Evolutionary conservation across 2,797 vertebrate genomes (phyloP), one percentile per base, ranked within the genome.

Genomic region (Helicolenus hilgendorfi): DNA sequence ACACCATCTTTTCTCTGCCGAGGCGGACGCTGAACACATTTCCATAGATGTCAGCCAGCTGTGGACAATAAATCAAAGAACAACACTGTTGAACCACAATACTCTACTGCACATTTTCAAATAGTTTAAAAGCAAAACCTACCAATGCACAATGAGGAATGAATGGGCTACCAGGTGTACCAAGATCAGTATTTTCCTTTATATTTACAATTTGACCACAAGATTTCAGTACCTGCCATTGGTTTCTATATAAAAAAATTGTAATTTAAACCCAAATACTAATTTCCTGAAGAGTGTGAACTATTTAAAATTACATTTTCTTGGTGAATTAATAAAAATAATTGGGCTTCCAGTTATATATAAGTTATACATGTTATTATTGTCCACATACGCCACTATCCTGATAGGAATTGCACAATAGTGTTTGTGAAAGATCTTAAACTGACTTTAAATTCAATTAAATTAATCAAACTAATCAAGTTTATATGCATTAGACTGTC

Each of bases 21-120:
- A 97, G 0, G 0, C 93, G 24, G 0, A 96, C 0, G 7, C 92
- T 83, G 8, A 97, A 86, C 60, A 98, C 15, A 0, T 98, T 94
- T 13, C 98, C 98, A 0, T 97, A 97, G 74, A 88, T 91, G 5
- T 96, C 75, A 45, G 7, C 89, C 15, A 97, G 2, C 98, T 98
- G 84, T 53, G 26, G 24, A 87, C 5, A 83, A 31, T 31, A 62
- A 11, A 81, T 22, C 4, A 72, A 45, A 45, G 11, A 38, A 5
- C 15, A 45, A 64, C 5, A 26, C 88, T 8, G 11, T 11, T 22
- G 1, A 71, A 41, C 2, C 10, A 56, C 1, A 35, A 45, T 26
- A 15, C 2, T 15, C 13, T 2, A 11, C 11, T 26, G 8, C 22
- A 72, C 14, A 22, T 29, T 38, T 45, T 45, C 38, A 45, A 7